phyloP scores from a whole-genome alignment of 2,113 vertebrate genomes.

The Circaetus gallicus region DNA sequence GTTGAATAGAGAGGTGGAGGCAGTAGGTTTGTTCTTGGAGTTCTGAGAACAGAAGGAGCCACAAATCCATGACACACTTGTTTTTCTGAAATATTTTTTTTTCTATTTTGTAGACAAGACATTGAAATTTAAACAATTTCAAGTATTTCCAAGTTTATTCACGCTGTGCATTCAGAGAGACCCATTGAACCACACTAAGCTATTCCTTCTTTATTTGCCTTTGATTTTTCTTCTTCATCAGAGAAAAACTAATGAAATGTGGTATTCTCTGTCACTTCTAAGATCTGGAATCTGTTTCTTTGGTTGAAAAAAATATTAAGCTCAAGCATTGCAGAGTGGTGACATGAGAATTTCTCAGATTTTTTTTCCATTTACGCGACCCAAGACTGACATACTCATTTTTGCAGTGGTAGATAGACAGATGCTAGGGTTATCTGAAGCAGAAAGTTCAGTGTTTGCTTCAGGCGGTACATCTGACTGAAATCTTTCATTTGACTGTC shows the following conservation, averaged over 20 bases:
- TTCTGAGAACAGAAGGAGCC: neutral
- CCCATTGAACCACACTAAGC: neutral
- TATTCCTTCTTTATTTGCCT: neutral
- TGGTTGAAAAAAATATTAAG: conserved; percentile 20
- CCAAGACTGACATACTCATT: conserved; percentile 8
- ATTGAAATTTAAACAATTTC: neutral
- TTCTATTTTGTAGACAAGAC: neutral
- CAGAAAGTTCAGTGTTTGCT: conserved; percentile 54
- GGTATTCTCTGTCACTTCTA: neutral
- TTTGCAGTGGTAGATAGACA: conserved; percentile 14
- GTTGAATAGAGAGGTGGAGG: neutral
- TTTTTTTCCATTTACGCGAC: neutral
- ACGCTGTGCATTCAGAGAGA: neutral
- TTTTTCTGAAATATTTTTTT: neutral
- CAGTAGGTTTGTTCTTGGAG: neutral
- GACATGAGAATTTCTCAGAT: conserved; percentile 19
- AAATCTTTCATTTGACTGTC: conserved; percentile 37
- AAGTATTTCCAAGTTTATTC: neutral
- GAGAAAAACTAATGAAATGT: conserved; percentile 7
- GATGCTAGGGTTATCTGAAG: conserved; percentile 31
- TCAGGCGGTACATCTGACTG: conserved; percentile 52
- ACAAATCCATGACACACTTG: neutral
- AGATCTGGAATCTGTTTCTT: conserved; percentile 16
- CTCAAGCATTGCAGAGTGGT: neutral
- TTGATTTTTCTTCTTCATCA: neutral